Base-by-base conservation (phyloP, 2,113 vertebrate genomes). In the Motacilla tschutschensis region DNA sequence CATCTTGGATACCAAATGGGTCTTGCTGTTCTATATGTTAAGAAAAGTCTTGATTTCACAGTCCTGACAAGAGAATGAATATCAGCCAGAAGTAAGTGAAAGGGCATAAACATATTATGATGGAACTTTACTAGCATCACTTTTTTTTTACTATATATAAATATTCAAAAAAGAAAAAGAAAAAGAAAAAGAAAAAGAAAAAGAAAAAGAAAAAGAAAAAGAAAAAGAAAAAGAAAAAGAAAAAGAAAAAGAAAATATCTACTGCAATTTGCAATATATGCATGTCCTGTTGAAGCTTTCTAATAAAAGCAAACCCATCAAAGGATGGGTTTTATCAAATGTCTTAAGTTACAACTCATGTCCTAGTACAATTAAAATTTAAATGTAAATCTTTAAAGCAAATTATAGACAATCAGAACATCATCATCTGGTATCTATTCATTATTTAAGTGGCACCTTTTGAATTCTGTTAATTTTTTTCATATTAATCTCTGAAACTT, bases 371-470 rank as follows among this genome's bases (percentile, higher is more conserved):
- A 91, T 85, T 94, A 83, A 28, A 66, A 93, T 94, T 95, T 95
- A 92, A 96, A 93, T 80, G 77, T 92, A 96, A 92, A 92, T 84
- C 90, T 96, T 96, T 94, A 95, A 95, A 95, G 80, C 87, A 88
- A 47, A 60, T 83, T 95, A 92, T 79, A 94, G 95, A 95, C 86
- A 96, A 79, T 76, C 71, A 94, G 79, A 91, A 94, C 72, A 80
- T 88, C 87, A 82, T 65, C 21, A 13, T 79, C 84, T 83, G 2
- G 2, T 64, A 84, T 87, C 64, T 91, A 82, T 93, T 93, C 41
- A 93, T 96, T 95, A 91, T 95, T 96, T 88, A 96, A 95, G 88
- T 91, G 62, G 77, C 91, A 95, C 59, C 88, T 92, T 88, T 83
- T 77, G 89, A 94, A 69, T 94, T 94, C 96, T 94, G 76, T 87